Conservation (phyloP, 2,888 invertebrate genomes). For the Boloria selene region DNA sequence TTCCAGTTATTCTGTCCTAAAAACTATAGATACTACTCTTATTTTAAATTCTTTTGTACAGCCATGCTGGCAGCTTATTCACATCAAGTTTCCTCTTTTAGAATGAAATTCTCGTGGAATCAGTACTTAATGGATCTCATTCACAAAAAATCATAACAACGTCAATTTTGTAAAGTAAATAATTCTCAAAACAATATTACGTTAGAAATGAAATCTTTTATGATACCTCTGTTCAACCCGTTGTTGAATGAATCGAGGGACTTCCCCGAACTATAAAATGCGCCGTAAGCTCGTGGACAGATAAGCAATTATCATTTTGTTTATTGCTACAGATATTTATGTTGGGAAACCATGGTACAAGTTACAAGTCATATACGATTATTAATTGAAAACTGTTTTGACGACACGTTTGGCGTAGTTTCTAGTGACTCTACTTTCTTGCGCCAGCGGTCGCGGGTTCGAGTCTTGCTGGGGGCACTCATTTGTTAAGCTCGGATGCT, state of each 20-base stretch:
- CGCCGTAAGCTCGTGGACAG: constrained; percentile 45
- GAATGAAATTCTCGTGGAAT: no score
- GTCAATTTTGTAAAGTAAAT: not conserved
- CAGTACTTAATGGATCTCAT: no score
- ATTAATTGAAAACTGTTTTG: not conserved
- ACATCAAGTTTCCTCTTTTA: no score
- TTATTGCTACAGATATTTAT: constrained; percentile 46
- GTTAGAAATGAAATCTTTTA: constrained; percentile 21
- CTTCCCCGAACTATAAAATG: constrained; percentile 45
- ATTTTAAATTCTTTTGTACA: no score
- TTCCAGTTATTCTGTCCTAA: no score
- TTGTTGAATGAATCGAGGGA: constrained; percentile 40
- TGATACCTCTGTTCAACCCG: constrained; percentile 10
- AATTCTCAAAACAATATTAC: constrained; percentile 3
- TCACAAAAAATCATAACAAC: not conserved
- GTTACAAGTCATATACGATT: constrained; percentile 7
- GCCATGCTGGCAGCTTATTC: no score
- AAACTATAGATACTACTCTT: no score
- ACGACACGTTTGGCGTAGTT: no score
- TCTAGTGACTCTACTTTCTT: no score
- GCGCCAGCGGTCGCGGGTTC: no score
- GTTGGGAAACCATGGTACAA: constrained; percentile 29
- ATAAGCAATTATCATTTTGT: constrained; percentile 52
- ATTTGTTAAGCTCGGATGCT: no score
- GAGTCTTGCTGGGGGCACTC: no score